These are phyloP conservation scores for Takifugu ocellatus DNA, from an alignment of 2,797 vertebrate species.

Conservation along the genomic window DNA sequence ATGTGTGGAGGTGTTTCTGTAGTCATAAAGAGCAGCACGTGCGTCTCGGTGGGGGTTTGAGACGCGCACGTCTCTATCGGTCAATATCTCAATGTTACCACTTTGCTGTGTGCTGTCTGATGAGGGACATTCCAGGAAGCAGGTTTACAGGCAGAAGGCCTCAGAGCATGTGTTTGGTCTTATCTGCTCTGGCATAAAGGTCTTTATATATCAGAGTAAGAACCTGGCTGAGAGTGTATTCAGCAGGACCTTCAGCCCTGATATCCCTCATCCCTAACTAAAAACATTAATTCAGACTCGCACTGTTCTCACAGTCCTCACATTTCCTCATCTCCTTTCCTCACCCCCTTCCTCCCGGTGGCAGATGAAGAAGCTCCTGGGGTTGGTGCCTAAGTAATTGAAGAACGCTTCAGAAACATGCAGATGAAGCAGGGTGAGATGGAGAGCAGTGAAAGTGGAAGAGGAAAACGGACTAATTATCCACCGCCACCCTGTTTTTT, in stretches of 20 bases:
- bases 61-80: constrained; percentile 35
- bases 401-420: constrained; percentile 72
- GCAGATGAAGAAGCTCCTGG: constrained; percentile 52
- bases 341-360: constrained; percentile 48
- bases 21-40: constrained; percentile 1
- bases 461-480: constrained; percentile 70
- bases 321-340: constrained; percentile 37
- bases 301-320: constrained; percentile 50
- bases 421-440: constrained; percentile 68
- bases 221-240: constrained; percentile 2
- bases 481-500: constrained; percentile 1
- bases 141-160: background rate
- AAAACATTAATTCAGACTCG: constrained; percentile 64
- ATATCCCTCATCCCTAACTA: constrained; percentile 27
- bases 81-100: constrained; percentile 30
- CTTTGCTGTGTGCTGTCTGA: constrained; percentile 29
- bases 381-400: constrained; percentile 68
- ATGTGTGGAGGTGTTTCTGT: constrained; percentile 2
- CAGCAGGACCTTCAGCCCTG: constrained; percentile 8
- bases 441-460: constrained; percentile 44
- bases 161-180: background rate
- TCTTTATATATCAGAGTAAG: constrained; percentile 16
- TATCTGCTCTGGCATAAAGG: constrained; percentile 13
- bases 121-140: constrained; percentile 33
- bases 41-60: constrained; percentile 8